These are phyloP conservation scores for Butorides virescens DNA, from an alignment of 2,113 vertebrate species.

Conservation along the genomic window DNA sequence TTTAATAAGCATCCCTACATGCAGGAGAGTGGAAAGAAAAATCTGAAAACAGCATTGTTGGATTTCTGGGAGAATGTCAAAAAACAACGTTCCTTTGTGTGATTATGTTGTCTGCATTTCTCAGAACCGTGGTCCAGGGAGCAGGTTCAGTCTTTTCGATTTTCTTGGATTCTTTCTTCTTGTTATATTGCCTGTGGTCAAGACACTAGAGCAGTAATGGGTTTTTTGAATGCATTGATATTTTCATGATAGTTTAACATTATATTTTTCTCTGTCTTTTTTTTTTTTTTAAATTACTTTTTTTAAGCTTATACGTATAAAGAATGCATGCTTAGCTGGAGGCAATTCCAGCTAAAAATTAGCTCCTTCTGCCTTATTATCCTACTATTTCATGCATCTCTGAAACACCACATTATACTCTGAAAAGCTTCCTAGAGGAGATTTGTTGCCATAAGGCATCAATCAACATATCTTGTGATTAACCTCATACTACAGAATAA, in stretches of 20 bases:
- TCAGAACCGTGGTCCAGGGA: background rate
- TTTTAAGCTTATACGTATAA: background rate
- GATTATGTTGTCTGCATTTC: background rate
- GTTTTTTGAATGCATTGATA: background rate
- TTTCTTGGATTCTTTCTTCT: background rate
- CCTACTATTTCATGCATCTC: conserved; percentile 46
- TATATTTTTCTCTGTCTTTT: background rate
- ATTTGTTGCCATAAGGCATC: conserved; percentile 48
- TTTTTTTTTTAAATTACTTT: background rate
- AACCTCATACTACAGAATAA: conserved; percentile 14
- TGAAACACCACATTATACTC: conserved; percentile 18
- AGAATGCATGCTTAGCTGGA: conserved; percentile 34
- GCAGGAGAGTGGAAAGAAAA: background rate
- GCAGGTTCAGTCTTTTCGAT: background rate
- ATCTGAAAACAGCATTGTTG: background rate
- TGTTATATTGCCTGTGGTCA: background rate
- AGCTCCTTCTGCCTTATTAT: conserved; percentile 57
- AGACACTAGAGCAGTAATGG: background rate
- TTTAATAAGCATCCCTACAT: background rate
- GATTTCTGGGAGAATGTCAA: background rate
- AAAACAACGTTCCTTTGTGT: background rate
- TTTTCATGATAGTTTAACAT: background rate
- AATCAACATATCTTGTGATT: conserved; percentile 53
- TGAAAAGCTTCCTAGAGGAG: conserved; percentile 31
- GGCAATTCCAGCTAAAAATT: conserved; percentile 53